Evolutionary conservation across 2,797 vertebrate species (phyloP).

Genomic region (Lacerta viridis): DNA sequence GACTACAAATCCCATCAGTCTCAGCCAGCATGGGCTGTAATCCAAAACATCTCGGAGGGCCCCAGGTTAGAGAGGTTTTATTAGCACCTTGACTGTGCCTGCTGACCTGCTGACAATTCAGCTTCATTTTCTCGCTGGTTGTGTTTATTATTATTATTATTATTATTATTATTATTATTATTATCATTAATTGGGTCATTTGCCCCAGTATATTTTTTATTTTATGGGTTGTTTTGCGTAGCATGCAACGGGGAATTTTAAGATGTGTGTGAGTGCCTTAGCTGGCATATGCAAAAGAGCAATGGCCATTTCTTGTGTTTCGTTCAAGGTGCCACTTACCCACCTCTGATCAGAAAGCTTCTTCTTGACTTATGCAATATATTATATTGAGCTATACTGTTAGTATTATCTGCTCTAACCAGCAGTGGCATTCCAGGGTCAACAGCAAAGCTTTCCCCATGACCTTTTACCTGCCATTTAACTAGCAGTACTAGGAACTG

Average conservation of each 20-base stretch:
- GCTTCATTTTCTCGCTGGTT: neutral
- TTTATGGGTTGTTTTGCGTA: no score
- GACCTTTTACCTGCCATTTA: no score
- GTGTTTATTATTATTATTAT: neutral
- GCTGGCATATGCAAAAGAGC: neutral
- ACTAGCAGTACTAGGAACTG: neutral
- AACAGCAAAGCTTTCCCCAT: neutral
- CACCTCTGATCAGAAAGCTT: neutral
- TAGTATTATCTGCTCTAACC: neutral
- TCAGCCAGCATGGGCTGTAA: no score
- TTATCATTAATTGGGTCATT: no score
- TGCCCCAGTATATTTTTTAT: no score
- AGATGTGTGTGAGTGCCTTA: neutral
- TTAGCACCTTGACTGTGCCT: neutral
- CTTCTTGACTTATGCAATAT: no score
- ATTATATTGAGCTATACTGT: neutral
- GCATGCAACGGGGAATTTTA: neutral
- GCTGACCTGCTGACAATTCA: no score
- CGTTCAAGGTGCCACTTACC: neutral
- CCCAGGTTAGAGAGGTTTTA: neutral
- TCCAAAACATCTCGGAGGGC: neutral
- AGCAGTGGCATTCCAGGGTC: no score
- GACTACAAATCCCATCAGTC: no score
- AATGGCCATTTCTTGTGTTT: neutral
- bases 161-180: neutral